phyloP scores from a whole-genome alignment of 2,113 vertebrate genomes.

The Bombycilla garrulus region DNA sequence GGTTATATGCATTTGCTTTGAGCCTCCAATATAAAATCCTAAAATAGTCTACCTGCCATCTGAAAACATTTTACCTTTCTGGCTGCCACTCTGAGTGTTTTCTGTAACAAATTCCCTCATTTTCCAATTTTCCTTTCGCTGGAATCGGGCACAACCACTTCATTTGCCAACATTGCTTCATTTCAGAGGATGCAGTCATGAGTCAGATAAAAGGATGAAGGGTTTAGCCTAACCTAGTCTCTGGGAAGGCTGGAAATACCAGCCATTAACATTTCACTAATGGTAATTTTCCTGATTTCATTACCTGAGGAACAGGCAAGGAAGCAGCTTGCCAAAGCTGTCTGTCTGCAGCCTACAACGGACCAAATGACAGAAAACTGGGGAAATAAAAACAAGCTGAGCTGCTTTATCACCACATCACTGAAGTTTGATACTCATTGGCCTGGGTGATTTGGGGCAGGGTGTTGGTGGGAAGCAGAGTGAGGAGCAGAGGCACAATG shows the following conservation, averaged over 20 bases:
- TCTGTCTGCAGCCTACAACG: neutral
- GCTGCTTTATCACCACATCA: neutral
- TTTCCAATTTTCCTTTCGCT: neutral
- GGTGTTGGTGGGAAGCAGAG: neutral
- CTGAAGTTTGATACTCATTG: neutral
- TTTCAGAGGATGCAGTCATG: neutral
- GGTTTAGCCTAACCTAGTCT: neutral
- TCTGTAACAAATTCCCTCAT: neutral
- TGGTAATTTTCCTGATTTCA: neutral
- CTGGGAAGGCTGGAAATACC: neutral
- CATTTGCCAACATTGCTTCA: neutral
- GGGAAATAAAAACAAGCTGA: neutral
- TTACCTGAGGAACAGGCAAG: neutral
- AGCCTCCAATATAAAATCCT: slow-evolving; percentile 51
- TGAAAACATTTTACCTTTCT: slow-evolving; percentile 42
- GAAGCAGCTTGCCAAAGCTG: neutral
- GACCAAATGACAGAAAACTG: neutral
- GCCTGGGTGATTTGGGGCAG: neutral
- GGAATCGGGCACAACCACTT: neutral
- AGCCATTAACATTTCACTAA: neutral
- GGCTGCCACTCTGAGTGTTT: neutral
- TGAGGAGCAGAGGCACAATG: neutral
- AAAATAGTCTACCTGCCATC: slow-evolving; percentile 62
- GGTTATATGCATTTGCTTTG: slow-evolving; percentile 67
- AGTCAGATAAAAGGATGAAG: neutral